Conservation (phyloP, 92 coral and sea anemone genomes). For the Parazoanthus darwini region DNA sequence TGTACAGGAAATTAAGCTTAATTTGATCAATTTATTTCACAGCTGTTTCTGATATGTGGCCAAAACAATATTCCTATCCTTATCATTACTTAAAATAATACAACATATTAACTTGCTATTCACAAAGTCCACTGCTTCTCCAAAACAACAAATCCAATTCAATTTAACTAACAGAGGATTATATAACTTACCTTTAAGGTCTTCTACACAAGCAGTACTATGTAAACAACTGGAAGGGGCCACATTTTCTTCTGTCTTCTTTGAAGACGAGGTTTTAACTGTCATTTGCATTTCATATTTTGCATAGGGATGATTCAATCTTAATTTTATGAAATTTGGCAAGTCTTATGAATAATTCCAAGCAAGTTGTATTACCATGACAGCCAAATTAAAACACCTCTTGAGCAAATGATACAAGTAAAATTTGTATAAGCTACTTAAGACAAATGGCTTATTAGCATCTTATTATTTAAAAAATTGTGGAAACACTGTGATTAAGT, state of each 20-base stretch:
- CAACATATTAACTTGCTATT: no score
- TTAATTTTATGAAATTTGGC: slow-evolving; percentile 10
- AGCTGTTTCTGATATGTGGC: no score
- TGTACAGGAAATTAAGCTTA: no score
- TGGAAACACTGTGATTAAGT: no score
- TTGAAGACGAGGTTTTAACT: neutral
- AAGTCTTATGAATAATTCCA: slow-evolving; percentile 8
- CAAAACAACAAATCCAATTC: neutral
- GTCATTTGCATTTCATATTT: neutral
- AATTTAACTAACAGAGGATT: neutral
- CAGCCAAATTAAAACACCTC: neutral
- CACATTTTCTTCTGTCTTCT: neutral
- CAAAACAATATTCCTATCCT: no score
- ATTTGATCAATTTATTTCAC: no score
- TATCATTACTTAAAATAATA: no score
- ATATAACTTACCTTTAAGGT: neutral
- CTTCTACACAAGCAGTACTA: neutral
- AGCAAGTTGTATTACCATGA: slow-evolving; percentile 13
- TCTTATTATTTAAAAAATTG: neutral
- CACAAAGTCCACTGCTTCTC: neutral
- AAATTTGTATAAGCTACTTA: neutral
- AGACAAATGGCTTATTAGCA: neutral
- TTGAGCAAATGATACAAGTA: neutral
- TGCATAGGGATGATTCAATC: slow-evolving; percentile 9
- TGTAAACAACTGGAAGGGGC: neutral